A percentile compares a stretch with the other conserved stretches of the same genome.
Evolutionary conservation across 1,140 invertebrate genomes (phyloP).

Genomic region (Pachypeltis micranthus): DNA sequence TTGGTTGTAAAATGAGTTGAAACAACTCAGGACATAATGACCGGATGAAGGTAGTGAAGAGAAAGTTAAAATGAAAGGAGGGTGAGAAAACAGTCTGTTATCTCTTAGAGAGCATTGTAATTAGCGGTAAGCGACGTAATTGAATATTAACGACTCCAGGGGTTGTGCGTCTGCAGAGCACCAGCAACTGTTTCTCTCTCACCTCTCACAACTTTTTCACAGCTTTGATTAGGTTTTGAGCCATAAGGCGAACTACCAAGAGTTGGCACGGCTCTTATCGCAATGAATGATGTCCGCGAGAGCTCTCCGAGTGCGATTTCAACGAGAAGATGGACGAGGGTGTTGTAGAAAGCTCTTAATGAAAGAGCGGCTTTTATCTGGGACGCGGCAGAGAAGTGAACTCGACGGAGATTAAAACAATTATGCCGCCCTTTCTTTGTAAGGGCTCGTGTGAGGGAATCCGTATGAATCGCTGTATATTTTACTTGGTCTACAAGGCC

Average conservation of each 20-base stretch:
- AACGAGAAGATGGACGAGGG: neutral
- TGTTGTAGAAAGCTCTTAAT: no score
- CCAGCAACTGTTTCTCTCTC: no score
- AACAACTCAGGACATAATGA: no score
- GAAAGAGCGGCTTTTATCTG: no score
- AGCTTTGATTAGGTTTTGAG: neutral
- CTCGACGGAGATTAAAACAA: no score
- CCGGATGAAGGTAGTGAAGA: no score
- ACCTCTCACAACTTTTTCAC: neutral
- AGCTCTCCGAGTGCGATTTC: neutral
- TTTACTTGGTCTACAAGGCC: no score
- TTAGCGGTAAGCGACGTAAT: neutral
- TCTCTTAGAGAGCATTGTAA: neutral
- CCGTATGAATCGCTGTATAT: no score
- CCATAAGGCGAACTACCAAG: neutral
- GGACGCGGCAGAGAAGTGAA: no score
- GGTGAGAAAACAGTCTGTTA: neutral
- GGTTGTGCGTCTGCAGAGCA: neutral
- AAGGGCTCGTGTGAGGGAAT: no score
- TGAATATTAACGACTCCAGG: neutral
- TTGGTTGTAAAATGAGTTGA: no score
- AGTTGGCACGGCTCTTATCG: neutral
- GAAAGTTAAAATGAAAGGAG: neutral
- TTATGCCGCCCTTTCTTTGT: no score
- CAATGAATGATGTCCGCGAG: neutral